Conservation (phyloP, 2,797 vertebrate genomes). For the Myripristis jacobus region DNA sequence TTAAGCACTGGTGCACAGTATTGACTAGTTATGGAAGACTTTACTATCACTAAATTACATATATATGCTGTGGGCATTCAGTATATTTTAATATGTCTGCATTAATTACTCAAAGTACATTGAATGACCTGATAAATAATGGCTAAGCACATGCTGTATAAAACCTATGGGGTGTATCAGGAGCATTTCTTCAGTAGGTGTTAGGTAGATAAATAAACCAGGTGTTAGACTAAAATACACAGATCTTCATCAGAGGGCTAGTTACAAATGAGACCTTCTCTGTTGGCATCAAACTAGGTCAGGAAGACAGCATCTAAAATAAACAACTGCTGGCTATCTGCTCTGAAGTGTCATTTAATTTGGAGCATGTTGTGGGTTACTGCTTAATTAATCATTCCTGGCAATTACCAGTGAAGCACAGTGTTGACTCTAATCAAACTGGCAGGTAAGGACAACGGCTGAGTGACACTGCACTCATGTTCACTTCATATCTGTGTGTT, state of each 20-base stretch:
- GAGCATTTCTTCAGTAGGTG: no score
- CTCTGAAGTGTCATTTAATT: background rate
- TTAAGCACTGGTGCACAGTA: no score
- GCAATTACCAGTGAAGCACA: background rate
- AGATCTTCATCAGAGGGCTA: background rate
- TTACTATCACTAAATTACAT: no score
- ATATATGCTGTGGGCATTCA: no score
- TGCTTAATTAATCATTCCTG: background rate
- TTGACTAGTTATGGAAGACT: no score
- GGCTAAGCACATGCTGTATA: no score
- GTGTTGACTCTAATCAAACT: background rate
- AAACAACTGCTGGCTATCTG: slow-evolving; percentile 1
- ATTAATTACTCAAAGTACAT: no score
- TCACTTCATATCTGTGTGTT: background rate
- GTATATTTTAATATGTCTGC: no score
- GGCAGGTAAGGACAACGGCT: background rate
- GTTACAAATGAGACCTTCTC: background rate
- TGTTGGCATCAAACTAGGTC: background rate
- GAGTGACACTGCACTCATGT: slow-evolving; percentile 3
- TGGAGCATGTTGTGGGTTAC: background rate
- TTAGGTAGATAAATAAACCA: background rate
- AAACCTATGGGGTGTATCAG: no score
- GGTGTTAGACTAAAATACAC: background rate
- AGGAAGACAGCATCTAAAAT: background rate
- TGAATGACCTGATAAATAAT: no score